Percentiles rank a stretch among this genome's conserved stretches.
Evolutionary conservation across 2,113 vertebrate genomes (phyloP).

Genomic region (Leucoraja erinaceus): DNA sequence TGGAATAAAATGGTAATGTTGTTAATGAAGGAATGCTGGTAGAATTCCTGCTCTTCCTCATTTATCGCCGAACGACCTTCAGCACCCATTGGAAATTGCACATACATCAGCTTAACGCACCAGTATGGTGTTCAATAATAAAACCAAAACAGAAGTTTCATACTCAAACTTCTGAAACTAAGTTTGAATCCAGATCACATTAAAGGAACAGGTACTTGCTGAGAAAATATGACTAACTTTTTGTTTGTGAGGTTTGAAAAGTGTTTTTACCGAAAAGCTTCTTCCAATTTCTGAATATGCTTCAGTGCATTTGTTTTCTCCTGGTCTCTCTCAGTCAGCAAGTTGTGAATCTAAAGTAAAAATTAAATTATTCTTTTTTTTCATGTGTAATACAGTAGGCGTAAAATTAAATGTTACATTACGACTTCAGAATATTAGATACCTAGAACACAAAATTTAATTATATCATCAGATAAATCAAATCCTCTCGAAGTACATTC

Average conservation of each 20-base stretch:
- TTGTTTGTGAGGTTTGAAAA: background rate
- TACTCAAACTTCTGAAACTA: background rate
- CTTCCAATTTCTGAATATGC: slow-evolving; percentile 55
- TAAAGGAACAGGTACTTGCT: background rate
- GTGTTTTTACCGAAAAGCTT: slow-evolving; percentile 57
- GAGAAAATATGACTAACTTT: background rate
- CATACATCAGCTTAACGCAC: background rate
- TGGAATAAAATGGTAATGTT: background rate
- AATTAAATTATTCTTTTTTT: background rate
- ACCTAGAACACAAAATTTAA: background rate
- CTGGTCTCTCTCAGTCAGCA: slow-evolving; percentile 54
- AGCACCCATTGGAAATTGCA: background rate
- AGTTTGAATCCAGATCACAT: background rate
- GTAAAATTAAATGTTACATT: background rate
- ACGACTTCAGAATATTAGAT: background rate
- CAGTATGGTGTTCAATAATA: too few relatives aligned
- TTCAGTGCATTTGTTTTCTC: slow-evolving; percentile 52
- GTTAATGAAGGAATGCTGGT: background rate
- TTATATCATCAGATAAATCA: background rate
- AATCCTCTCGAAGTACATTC: background rate
- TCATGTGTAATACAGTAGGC: background rate
- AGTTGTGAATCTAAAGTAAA: slow-evolving; percentile 50
- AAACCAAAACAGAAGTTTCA: background rate
- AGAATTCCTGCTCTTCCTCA: background rate
- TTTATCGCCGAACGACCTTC: background rate